phyloP scores from a whole-genome alignment of 1,140 invertebrate species.

The Ephestia elutella region DNA sequence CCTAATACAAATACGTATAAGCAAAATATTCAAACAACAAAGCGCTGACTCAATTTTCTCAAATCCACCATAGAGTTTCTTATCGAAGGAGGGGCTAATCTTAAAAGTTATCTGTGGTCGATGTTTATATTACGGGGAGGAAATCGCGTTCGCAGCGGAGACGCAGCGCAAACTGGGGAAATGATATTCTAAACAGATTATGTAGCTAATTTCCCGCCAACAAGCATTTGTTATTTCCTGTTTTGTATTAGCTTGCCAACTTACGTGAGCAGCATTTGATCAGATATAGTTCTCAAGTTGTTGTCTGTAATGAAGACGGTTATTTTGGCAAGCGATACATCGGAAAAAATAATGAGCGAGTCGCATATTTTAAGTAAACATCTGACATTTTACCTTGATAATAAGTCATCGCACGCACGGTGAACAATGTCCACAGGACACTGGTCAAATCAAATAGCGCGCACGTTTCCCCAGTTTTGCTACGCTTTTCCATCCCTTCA shows the following conservation, averaged over 20 bases:
- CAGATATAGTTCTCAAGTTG: neutral
- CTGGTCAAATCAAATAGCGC: too few species aligned
- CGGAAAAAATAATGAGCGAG: too few species aligned
- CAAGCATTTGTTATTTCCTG: constrained; percentile 18
- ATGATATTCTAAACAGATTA: constrained; percentile 31
- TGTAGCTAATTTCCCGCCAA: constrained; percentile 29
- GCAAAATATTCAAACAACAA: neutral
- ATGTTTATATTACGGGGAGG: constrained; percentile 12
- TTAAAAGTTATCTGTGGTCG: constrained; percentile 8
- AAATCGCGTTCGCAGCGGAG: constrained; percentile 19
- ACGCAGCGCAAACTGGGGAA: constrained; percentile 21
- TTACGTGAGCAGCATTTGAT: neutral
- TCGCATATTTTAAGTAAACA: too few species aligned
- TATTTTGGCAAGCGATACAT: too few species aligned
- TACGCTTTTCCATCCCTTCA: too few species aligned
- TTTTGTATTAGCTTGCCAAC: constrained; percentile 6
- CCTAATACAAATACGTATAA: neutral
- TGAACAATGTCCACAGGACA: too few species aligned
- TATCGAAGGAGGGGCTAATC: neutral
- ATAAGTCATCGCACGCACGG: too few species aligned
- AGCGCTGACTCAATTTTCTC: neutral
- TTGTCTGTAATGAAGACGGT: too few species aligned
- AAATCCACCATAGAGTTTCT: neutral
- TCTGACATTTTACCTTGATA: too few species aligned
- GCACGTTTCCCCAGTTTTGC: too few species aligned